These are phyloP conservation scores for Melinopterus prodromus DNA, from an alignment of 2,888 invertebrate genomes.

Conservation along the genomic window DNA sequence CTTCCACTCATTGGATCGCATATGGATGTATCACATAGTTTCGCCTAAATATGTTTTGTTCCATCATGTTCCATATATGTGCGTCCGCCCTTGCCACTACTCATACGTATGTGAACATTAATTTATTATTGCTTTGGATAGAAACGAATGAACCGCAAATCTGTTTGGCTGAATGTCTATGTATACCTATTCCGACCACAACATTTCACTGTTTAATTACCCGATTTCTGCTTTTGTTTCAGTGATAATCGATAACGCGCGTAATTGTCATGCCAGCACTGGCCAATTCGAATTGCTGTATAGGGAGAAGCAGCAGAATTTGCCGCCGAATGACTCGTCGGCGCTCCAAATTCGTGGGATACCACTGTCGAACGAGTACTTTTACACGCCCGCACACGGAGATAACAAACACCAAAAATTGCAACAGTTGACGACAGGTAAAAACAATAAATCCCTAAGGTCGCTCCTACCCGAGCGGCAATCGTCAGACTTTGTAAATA, in stretches of 20 bases:
- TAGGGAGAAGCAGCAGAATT: conserved; percentile 43
- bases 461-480: conserved; percentile 27
- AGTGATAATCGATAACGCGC: conserved; percentile 65
- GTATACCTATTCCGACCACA: background rate
- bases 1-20: too few relatives aligned
- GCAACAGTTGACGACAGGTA: background rate
- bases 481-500: conserved; percentile 41
- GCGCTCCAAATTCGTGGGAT: conserved; percentile 40
- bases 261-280: conserved; percentile 61
- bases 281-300: conserved; percentile 66
- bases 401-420: conserved; percentile 17
- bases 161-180: background rate
- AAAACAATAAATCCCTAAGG: background rate
- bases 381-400: conserved; percentile 39
- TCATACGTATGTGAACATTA: too few relatives aligned
- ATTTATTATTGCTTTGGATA: too few relatives aligned
- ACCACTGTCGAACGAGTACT: conserved; percentile 41
- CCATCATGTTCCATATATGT: too few relatives aligned
- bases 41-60: too few relatives aligned
- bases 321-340: conserved; percentile 35
- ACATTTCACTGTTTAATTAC: conserved; percentile 9
- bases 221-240: conserved; percentile 45
- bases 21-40: too few relatives aligned
- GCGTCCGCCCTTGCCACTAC: too few relatives aligned
- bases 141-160: too few relatives aligned